Evolutionary conservation across 2,888 invertebrate genomes (phyloP), one percentile per base, ranked within the genome.

Genomic region (Hypena proboscidalis): DNA sequence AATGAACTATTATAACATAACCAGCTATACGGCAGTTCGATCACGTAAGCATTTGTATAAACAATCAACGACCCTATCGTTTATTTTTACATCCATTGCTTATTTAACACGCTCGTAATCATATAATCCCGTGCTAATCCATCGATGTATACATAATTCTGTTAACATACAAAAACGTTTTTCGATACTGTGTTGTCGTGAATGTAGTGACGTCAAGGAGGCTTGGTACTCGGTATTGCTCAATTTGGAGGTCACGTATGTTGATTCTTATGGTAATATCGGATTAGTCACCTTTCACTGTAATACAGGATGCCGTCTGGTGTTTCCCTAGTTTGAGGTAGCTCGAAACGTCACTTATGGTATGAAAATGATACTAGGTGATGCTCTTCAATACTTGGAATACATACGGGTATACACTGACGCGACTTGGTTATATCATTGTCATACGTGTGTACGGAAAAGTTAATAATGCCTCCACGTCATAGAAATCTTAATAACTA

Each of bases 1-100:
- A 70, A 69, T 78, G 70, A 69, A 67, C 67, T 67, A 75, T 74
- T 80, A 80, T 80, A 74, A 73, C 68, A 69, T 66, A 70, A 70
- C 71, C 55, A 54, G 66, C 64, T 55, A 44, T 69, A 74, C 61
- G 55, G 41, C 49, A 47, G 46, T 56, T 47, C 43, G 55, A 53
- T 66, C 62, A 67, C 59, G 62, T 58, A 67, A 56, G 59, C 54
- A 37, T 38, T 34, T 38, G 31, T 39, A 32, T 23, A 13, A 33
- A 34, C 41, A 44, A 46, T 32, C 19, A 31, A 26, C 17, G 20
- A 10, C 9, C 17, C 13, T 29, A 36, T 40, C 35, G 11, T 26
- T 2, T 13, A 7, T 4, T 19, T 11, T 19, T 20, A 4, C 17
- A 52, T 38, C 38, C 56, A 65, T 51, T 51, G 53, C 56, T 27